These are phyloP conservation scores for Arctocebus calabarensis DNA, from an alignment of 2,797 vertebrate species.

Conservation along the genomic window DNA sequence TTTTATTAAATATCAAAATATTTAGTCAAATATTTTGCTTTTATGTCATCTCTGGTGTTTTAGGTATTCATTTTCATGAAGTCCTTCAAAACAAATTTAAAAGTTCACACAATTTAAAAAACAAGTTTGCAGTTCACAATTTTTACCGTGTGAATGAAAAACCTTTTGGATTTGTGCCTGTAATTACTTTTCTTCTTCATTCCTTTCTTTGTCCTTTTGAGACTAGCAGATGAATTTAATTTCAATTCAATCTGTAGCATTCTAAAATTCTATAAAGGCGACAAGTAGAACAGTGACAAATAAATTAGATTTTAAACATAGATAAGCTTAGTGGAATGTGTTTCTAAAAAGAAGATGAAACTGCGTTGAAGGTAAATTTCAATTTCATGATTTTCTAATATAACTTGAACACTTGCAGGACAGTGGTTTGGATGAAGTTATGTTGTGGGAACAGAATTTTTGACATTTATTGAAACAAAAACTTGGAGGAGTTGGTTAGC, in stretches of 20 bases:
- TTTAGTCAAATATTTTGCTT: background rate
- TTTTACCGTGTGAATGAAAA: background rate
- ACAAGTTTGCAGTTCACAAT: background rate
- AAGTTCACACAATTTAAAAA: background rate
- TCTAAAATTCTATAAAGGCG: conserved; percentile 38
- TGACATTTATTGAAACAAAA: conserved; percentile 34
- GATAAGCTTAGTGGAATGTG: background rate
- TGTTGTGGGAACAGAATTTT: conserved; percentile 6
- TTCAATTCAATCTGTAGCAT: conserved; percentile 31
- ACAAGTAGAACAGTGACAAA: background rate
- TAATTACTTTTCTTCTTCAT: background rate
- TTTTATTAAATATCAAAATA: background rate
- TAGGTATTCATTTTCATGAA: background rate
- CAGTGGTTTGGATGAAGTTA: background rate
- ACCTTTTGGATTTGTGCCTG: background rate
- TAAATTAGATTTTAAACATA: conserved; percentile 48
- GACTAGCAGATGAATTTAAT: background rate
- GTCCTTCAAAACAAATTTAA: background rate
- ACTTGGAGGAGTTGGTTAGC: background rate
- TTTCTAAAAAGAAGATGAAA: conserved; percentile 42
- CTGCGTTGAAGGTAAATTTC: background rate
- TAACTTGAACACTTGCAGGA: background rate
- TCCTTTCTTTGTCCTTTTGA: conserved; percentile 7
- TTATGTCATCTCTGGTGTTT: background rate
- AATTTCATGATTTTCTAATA: conserved; percentile 48